A percentile compares a stretch with the other conserved stretches of the same genome.
Evolutionary conservation across 1,140 invertebrate genomes (phyloP).

Genomic region (Hypsibius dujardini): DNA sequence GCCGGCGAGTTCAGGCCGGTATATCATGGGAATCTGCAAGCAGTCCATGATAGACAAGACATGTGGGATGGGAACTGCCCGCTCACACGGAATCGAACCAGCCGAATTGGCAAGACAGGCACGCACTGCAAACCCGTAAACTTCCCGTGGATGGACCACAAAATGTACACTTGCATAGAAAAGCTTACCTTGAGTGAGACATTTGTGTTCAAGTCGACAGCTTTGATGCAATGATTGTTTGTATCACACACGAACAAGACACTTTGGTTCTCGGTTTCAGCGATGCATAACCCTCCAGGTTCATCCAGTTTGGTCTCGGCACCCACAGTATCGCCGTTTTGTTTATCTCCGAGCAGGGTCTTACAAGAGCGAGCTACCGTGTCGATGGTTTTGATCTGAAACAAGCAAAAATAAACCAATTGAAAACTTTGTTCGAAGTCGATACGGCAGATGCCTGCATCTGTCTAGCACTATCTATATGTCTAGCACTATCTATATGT

Average conservation of each 20-base stretch:
- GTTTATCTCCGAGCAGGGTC: constrained; percentile 35
- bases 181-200: background rate
- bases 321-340: constrained; percentile 23
- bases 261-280: constrained; percentile 35
- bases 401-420: constrained; percentile 21
- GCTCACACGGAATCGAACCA: no score
- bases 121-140: no score
- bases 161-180: background rate
- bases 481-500: no score
- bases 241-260: constrained; percentile 63
- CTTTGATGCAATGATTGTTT: constrained; percentile 62
- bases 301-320: constrained; percentile 45
- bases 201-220: constrained; percentile 31
- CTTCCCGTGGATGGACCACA: no score
- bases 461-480: no score
- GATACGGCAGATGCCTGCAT: constrained; percentile 6
- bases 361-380: constrained; percentile 34
- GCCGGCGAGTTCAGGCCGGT: background rate
- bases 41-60: background rate
- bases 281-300: constrained; percentile 56
- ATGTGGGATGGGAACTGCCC: no score
- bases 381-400: constrained; percentile 46
- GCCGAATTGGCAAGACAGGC: no score
- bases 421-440: constrained; percentile 18
- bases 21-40: background rate